Evolutionary conservation across 2,113 vertebrate genomes (phyloP).

Genomic region (Myotis brandtii): DNA sequence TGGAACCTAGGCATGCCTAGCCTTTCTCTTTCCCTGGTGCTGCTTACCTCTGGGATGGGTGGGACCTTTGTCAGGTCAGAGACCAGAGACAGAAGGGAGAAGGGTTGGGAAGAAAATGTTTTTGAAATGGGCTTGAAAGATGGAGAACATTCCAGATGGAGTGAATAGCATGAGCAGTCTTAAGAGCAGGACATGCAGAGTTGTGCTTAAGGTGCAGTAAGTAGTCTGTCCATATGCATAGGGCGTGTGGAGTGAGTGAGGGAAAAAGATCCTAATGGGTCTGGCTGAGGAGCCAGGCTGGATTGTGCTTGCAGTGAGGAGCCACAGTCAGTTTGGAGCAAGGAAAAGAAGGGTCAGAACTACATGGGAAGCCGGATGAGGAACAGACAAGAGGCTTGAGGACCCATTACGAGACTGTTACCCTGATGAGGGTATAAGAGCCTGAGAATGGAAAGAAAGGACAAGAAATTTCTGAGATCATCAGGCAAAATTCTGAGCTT

Average conservation of each 20-base stretch:
- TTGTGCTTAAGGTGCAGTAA: background rate
- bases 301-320: background rate
- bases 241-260: background rate
- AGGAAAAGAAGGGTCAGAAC: background rate
- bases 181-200: background rate
- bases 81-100: background rate
- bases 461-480: background rate
- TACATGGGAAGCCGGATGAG: background rate
- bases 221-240: background rate
- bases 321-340: background rate
- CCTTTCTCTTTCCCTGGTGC: background rate
- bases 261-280: too few species aligned
- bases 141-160: background rate
- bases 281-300: background rate
- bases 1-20: background rate
- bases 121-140: conserved; percentile 53
- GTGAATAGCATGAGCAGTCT: background rate
- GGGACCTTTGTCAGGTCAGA: background rate
- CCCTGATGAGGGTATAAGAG: background rate
- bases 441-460: background rate
- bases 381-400: background rate
- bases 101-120: background rate
- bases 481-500: background rate
- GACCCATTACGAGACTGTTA: background rate
- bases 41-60: background rate